These are phyloP conservation scores for Lottia gigantea DNA, from an alignment of 2,888 invertebrate species.

Conservation along the genomic window DNA sequence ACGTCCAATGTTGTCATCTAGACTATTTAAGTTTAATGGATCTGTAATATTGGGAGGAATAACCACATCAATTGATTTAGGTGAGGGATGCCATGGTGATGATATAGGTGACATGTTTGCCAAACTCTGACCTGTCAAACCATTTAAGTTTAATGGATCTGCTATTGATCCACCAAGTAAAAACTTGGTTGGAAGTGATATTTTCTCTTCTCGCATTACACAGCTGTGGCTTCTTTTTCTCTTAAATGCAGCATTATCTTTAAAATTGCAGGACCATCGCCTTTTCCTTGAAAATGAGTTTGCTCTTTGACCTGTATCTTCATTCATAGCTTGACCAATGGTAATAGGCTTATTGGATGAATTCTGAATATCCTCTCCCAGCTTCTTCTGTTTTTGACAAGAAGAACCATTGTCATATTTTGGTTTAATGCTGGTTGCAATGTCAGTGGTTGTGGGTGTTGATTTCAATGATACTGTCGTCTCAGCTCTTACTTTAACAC, in stretches of 20 bases:
- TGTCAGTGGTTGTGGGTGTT: too few relatives aligned
- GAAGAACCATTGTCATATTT: too few relatives aligned
- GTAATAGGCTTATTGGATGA: too few relatives aligned
- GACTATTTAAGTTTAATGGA: conserved; percentile 81
- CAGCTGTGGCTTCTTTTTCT: conserved; percentile 29
- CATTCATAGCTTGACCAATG: too few relatives aligned
- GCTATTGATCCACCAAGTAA: conserved; percentile 93
- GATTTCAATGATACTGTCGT: too few relatives aligned
- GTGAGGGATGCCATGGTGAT: conserved; percentile 86
- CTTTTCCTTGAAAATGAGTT: not conserved
- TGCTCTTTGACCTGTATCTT: not conserved
- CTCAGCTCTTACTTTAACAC: too few relatives aligned
- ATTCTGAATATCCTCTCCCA: too few relatives aligned
- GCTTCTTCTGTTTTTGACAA: too few relatives aligned
- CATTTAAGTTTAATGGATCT: conserved; percentile 93
- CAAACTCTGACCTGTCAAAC: conserved; percentile 74
- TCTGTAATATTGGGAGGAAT: conserved; percentile 93
- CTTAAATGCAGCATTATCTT: conserved; percentile 23
- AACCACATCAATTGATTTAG: conserved; percentile 84
- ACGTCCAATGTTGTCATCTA: conserved; percentile 52
- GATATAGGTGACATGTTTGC: conserved; percentile 93
- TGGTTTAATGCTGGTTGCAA: too few relatives aligned
- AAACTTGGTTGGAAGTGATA: conserved; percentile 92
- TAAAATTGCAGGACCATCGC: not conserved
- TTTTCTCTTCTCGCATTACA: conserved; percentile 29